Base-by-base conservation (phyloP, 2,797 vertebrate species). In the Notolepis coatsorum region DNA sequence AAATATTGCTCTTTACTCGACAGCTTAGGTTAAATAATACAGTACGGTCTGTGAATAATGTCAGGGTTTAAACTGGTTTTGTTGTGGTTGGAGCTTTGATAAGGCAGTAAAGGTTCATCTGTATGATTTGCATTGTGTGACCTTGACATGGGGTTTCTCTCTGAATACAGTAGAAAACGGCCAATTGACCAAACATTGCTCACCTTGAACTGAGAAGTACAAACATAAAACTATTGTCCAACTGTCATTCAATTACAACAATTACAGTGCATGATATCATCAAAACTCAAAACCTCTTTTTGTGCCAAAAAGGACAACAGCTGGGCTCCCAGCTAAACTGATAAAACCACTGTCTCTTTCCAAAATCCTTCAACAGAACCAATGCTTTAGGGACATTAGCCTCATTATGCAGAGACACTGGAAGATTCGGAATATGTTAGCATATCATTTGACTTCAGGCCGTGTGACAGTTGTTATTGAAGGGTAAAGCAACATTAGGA, bases 351-450 rank as follows among this genome's bases (percentile, higher is more conserved):
- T 38, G 56, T 75, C 71, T 68, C 70, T 78, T 72, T 70, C 75
- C 68, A 68, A 73, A 78, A 75, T 70, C 68, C 71, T 78, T 72
- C 68, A 71, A 71, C 73, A 70, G 76, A 65, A 79, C 67, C 60
- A 74, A 76, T 76, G 73, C 79, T 68, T 77, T 59, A 38, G 70
- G 73, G 64, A 71, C 65, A 68, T 55, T 59, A 45, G 57, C 42
- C 67, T 73, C 70, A 79, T 71, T 82, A 74, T 71, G 70, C 73
- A 79, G 64, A 71, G 57, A 62, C 53, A 64, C 53, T 73, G 59
- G 69, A 64, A 82, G 67, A 73, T 60, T 56, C 62, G 62, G 76
- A 79, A 77, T 79, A 71, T 43, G 73, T 82, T 74, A 68, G 73
- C 73, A 77, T 82, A 71, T 76, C 45, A 81, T 81, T 73, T 81